Evolutionary conservation across 2,888 invertebrate species (phyloP).

Genomic region (Tachina lurida): DNA sequence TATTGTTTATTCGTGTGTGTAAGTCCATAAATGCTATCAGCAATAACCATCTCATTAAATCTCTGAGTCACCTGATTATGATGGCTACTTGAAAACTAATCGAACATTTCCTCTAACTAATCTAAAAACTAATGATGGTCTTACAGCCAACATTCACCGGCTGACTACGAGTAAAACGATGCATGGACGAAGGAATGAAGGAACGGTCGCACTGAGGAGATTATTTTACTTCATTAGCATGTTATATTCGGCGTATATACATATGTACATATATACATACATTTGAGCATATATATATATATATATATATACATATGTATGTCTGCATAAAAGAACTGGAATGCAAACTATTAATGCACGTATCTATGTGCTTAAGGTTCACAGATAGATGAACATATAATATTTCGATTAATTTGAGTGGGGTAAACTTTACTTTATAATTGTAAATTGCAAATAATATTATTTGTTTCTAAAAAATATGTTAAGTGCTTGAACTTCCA

Average conservation of each 20-base stretch:
- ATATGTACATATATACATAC: constrained; percentile 9
- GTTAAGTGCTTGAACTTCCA: too few species aligned
- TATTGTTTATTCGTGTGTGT: constrained; percentile 13
- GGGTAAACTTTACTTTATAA: background rate
- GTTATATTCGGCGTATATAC: constrained; percentile 30
- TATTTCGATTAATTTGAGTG: constrained; percentile 8
- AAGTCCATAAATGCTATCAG: constrained; percentile 32
- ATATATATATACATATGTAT: constrained; percentile 6
- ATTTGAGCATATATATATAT: too few species aligned
- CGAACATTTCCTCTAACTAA: constrained; percentile 72
- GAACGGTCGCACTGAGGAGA: constrained; percentile 34
- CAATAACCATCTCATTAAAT: constrained; percentile 67
- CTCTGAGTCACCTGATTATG: constrained; percentile 66
- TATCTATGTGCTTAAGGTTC: constrained; percentile 72
- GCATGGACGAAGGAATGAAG: background rate
- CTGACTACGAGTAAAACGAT: constrained; percentile 18
- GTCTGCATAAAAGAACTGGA: background rate
- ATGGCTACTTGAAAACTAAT: constrained; percentile 68
- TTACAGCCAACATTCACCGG: constrained; percentile 58
- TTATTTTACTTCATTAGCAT: constrained; percentile 68
- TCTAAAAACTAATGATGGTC: constrained; percentile 68
- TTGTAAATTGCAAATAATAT: too few species aligned
- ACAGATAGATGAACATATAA: background rate
- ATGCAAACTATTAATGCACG: constrained; percentile 40
- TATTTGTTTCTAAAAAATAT: too few species aligned